Evolutionary conservation across 2,888 invertebrate genomes (phyloP), one percentile per base, ranked within the genome.

Genomic region (Melinaea marsaeus): DNA sequence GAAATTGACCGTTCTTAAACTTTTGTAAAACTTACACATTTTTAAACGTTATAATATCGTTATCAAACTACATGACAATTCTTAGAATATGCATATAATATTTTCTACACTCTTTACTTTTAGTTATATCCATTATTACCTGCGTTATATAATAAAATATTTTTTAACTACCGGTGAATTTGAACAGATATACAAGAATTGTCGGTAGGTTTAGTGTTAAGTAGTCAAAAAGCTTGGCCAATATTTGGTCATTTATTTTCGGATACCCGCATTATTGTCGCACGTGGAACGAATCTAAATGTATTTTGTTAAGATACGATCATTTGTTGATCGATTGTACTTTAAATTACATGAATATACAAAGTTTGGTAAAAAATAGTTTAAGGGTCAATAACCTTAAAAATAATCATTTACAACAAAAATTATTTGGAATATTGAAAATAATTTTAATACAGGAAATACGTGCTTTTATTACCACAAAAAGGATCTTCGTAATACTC

Each of bases 211-310:
- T n/a, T n/a, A n/a, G 6, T 48, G 2, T 22, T 32, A 3, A n/a
- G 22, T 6, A 32, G 22, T 32, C 32, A 7, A 13, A 48, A 48
- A 51, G 22, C 22, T 48, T 48, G 13, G 51, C 51, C 51, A 51
- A 32, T 51, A 54, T 55, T 13, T n/a, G 54, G 32, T 35, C 58
- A 37, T 11, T 42, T 42, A 42, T 42, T 42, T 9, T n/a, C 13
- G 46, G 42, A 45, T 55, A 55, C 64, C 64, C 64, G 55, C 61
- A 64, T 64, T 55, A 45, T 42, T 61, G 57, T 58, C 47, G 55
- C 9, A 61, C 64, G 64, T 64, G 64, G 9, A 22, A 13, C 32
- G 64, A 58, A 58, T 9, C 64, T 61, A 45, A 64, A 13, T 13
- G 35, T 42, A 58, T 55, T 61, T 32, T 55, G 46, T 45, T 33